These are phyloP conservation scores for Syngnathoides biaculeatus DNA, from an alignment of 2,113 vertebrate species.

Conservation along the genomic window DNA sequence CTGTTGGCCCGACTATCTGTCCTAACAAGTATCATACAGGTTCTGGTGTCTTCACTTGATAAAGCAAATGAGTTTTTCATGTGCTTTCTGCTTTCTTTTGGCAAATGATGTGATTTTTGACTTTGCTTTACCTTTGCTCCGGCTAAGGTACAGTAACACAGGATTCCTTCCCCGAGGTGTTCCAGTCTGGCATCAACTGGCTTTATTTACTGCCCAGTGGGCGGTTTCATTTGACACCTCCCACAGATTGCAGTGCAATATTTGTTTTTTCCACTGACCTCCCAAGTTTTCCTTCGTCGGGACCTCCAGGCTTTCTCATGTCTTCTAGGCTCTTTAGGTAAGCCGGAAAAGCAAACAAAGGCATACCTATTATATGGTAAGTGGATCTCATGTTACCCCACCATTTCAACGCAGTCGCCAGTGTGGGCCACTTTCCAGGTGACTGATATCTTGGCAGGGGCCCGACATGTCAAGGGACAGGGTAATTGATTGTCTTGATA, in stretches of 20 bases:
- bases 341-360: slow-evolving; percentile 68
- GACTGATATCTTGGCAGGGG: slow-evolving; percentile 86
- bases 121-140: slow-evolving; percentile 8
- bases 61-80: slow-evolving; percentile 36
- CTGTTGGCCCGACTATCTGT: background rate
- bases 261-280: slow-evolving; percentile 60
- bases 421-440: slow-evolving; percentile 87
- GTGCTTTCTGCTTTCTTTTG: slow-evolving; percentile 40
- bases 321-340: slow-evolving; percentile 66
- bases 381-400: slow-evolving; percentile 79
- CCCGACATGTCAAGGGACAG: slow-evolving; percentile 80
- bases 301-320: slow-evolving; percentile 54
- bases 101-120: slow-evolving; percentile 44
- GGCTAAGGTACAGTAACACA: slow-evolving; percentile 15
- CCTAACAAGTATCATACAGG: background rate
- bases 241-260: slow-evolving; percentile 43
- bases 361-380: slow-evolving; percentile 87
- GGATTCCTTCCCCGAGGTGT: slow-evolving; percentile 34
- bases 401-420: slow-evolving; percentile 72
- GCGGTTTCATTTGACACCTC: slow-evolving; percentile 54
- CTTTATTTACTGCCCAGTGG: slow-evolving; percentile 37
- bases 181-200: slow-evolving; percentile 34
- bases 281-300: slow-evolving; percentile 49
- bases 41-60: background rate
- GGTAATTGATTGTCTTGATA: slow-evolving; percentile 85